These are phyloP conservation scores for Babyrousa celebensis DNA, from an alignment of 2,797 vertebrate genomes.

Conservation along the genomic window DNA sequence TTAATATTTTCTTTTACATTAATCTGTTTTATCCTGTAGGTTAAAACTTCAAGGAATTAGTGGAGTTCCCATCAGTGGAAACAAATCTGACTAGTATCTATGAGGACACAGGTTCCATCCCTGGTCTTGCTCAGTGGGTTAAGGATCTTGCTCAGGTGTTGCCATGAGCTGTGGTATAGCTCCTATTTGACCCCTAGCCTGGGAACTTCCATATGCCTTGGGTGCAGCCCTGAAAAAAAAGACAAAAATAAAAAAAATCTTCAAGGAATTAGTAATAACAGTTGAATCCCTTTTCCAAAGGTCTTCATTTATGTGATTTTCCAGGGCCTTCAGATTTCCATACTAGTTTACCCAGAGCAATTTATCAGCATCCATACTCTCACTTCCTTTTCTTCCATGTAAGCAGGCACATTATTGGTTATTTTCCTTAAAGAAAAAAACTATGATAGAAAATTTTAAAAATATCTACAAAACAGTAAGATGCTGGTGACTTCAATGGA, in stretches of 20 bases:
- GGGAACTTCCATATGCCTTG: too few species aligned
- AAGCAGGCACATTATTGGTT: neutral
- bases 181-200: too few species aligned
- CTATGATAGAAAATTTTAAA: neutral
- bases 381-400: neutral
- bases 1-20: neutral
- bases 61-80: too few species aligned
- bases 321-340: neutral
- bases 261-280: neutral
- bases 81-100: too few species aligned
- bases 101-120: too few species aligned
- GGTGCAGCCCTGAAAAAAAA: too few species aligned
- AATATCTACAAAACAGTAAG: neutral
- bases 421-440: slow-evolving; percentile 39
- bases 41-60: neutral
- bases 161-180: too few species aligned
- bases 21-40: neutral
- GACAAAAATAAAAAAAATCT: neutral
- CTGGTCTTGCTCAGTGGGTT: too few species aligned
- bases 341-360: neutral
- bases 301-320: neutral
- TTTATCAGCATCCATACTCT: neutral
- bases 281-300: neutral
- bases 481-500: neutral
- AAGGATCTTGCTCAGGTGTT: too few species aligned